Evolutionary conservation across 2,797 vertebrate species (phyloP).

Genomic region (Lemur catta): DNA sequence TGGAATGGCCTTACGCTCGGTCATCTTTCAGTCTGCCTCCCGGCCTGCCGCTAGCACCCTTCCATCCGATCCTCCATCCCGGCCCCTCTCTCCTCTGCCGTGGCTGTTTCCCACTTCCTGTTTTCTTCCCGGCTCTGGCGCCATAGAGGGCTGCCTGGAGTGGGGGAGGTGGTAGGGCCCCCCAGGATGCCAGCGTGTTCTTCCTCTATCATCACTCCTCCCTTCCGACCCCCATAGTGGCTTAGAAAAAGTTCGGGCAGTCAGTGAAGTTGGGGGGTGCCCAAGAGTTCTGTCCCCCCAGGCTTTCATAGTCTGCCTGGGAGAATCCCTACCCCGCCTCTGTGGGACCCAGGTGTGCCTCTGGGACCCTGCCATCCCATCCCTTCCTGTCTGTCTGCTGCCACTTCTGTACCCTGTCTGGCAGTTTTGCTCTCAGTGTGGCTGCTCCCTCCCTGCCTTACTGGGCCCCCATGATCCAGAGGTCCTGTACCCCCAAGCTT

Average conservation of each 20-base stretch:
- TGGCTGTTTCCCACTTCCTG: conserved; percentile 75
- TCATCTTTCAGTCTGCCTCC: background rate
- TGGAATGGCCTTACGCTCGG: background rate
- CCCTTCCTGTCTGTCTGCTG: conserved; percentile 49
- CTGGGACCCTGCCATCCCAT: conserved; percentile 40
- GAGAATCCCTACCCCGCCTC: conserved; percentile 33
- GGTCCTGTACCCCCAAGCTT: conserved; percentile 5
- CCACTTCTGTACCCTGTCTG: background rate
- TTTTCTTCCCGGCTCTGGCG: conserved; percentile 78
- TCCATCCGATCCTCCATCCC: conserved; percentile 58
- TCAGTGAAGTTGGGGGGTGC: conserved; percentile 37
- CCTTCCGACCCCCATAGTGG: conserved; percentile 1
- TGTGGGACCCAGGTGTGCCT: conserved; percentile 64
- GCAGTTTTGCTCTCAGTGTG: background rate
- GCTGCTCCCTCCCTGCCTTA: background rate
- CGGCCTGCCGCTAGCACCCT: background rate
- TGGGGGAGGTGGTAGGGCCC: conserved; percentile 81
- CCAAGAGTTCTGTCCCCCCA: background rate
- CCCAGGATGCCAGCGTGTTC: conserved; percentile 48
- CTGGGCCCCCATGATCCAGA: background rate
- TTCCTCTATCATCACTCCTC: conserved; percentile 34
- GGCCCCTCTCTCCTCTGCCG: conserved; percentile 46
- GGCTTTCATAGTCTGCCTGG: conserved; percentile 16
- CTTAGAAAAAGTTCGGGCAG: conserved; percentile 59
- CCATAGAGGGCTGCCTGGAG: conserved; percentile 84